phyloP scores from a whole-genome alignment of 1,140 invertebrate genomes.

The Neotoxoptera formosana region DNA sequence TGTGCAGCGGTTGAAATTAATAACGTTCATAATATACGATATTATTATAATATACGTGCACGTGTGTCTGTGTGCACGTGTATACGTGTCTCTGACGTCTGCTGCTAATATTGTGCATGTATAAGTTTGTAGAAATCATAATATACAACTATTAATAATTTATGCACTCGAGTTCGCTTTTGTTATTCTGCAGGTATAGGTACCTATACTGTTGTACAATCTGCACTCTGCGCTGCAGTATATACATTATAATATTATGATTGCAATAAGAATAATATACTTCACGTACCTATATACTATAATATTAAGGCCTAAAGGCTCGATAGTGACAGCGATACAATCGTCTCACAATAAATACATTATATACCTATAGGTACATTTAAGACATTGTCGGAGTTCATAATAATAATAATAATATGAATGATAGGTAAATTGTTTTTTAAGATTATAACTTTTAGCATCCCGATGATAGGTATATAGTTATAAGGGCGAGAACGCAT shows the following conservation, averaged over 20 bases:
- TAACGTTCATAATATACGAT: neutral
- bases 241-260: neutral
- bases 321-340: too few relatives aligned
- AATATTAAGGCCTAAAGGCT: neutral
- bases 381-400: neutral
- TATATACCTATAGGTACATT: neutral
- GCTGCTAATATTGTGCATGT: neutral
- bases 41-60: neutral
- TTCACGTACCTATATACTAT: neutral
- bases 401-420: neutral
- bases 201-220: neutral
- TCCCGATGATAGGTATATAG: neutral
- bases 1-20: neutral
- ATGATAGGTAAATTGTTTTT: neutral
- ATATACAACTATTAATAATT: neutral
- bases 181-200: too few relatives aligned
- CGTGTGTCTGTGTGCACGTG: neutral
- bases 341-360: neutral
- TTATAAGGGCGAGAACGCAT: neutral
- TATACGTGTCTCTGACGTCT: neutral
- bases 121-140: neutral
- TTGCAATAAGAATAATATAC: neutral
- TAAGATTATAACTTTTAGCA: neutral
- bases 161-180: slow-evolving; percentile 5
- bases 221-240: neutral